Base-by-base conservation (phyloP, 2,888 invertebrate species). In the Ormyrus rosae region DNA sequence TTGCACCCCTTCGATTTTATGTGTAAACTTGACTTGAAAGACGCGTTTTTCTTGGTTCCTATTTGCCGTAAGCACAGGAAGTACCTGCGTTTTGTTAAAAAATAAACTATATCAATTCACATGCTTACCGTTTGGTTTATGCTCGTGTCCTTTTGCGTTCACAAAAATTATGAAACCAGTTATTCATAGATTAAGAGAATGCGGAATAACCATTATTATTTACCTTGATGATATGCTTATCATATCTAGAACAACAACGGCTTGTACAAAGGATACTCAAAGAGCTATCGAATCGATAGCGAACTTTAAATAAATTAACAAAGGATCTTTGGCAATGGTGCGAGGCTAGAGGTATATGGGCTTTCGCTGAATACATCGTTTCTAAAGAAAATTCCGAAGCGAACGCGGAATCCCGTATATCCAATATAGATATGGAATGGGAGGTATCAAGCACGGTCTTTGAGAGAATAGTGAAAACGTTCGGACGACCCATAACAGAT, bases 401-500 rank as follows among this genome's bases (percentile, higher is more conserved):
- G 0, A 63, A 69, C 19, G 10, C 6, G 7, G 51, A 11, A 1
- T 77, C 76, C 0, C 19, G 77, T 11, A 63, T 64, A 2, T 45
- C n/a, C 8, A 77, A 78, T 45, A 8, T 13, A 13, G 13, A 13
- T 13, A 13, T 0, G 13, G 13, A 13, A 13, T 13, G 13, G 13
- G 13, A 69, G 6, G 13, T 13, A 13, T 13, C 13, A 13, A 13
- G 13, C 13, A 13, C 13, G 13, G 13, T 13, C 13, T 13, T 13
- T 13, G 13, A 13, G 13, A 13, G 13, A 13, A 60, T 78, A 8
- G 51, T 58, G 2, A 11, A 56, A 7, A 9, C 34, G 5, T 65
- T 71, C 50, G 65, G 65, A 5, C 5, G 6, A n/a, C 71, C 65
- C 5, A 10, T 55, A 0, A 56, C 71, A 34, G 78, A 78, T 56